Conservation (phyloP, 1,140 invertebrate species). For the Hetaerina americana region DNA sequence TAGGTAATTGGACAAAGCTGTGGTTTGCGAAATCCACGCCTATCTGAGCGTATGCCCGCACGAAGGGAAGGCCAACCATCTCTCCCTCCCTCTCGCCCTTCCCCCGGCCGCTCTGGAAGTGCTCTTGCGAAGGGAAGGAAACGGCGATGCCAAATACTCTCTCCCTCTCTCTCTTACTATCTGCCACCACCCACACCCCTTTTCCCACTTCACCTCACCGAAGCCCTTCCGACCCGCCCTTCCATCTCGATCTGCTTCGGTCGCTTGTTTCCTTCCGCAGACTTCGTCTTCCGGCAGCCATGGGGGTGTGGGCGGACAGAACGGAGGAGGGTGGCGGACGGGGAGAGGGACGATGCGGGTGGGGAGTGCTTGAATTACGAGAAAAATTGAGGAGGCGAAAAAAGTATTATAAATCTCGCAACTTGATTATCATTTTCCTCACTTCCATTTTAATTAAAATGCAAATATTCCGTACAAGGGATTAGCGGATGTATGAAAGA, state of each 20-base stretch:
- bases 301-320: not conserved
- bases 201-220: constrained; percentile 21
- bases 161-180: constrained; percentile 12
- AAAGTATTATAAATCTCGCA: not conserved
- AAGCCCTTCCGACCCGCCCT: constrained; percentile 23
- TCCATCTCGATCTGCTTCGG: too few species aligned
- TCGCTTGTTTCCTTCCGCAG: too few species aligned
- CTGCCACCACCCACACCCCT: not conserved
- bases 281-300: not conserved
- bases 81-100: constrained; percentile 3
- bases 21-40: not conserved
- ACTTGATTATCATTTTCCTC: constrained; percentile 41
- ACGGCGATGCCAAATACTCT: not conserved
- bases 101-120: too few species aligned
- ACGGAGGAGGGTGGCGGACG: not conserved
- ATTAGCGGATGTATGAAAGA: constrained; percentile 9
- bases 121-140: too few species aligned
- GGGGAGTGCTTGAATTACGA: not conserved
- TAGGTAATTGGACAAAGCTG: not conserved
- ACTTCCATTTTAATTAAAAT: constrained; percentile 48
- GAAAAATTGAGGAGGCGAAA: constrained; percentile 1
- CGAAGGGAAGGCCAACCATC: constrained; percentile 5
- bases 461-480: constrained; percentile 37
- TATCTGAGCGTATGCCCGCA: too few species aligned
- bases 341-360: not conserved